A percentile compares a stretch with the other conserved stretches of the same genome.
These are phyloP conservation scores for Zeuzera pyrina DNA, from an alignment of 2,888 invertebrate genomes.

Conservation along the genomic window DNA sequence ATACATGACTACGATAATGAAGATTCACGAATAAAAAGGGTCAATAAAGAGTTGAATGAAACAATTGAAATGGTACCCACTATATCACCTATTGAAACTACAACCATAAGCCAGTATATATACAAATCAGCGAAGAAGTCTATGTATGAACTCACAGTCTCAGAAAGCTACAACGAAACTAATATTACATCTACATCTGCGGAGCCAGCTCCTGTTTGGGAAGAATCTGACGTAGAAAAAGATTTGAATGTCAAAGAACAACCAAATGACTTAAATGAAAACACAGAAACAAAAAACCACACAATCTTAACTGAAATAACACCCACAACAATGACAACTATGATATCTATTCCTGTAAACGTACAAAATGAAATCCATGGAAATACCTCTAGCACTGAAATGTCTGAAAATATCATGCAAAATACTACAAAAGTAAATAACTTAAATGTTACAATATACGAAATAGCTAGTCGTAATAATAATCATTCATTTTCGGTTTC, in stretches of 20 bases:
- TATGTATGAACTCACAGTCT: constrained; percentile 11
- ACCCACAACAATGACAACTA: constrained; percentile 7
- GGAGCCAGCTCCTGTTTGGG: constrained; percentile 57
- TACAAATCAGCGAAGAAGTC: constrained; percentile 37
- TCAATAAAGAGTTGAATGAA: constrained; percentile 27
- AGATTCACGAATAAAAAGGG: constrained; percentile 47
- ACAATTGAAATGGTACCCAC: constrained; percentile 8
- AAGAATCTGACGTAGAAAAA: constrained; percentile 32
- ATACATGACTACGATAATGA: constrained; percentile 49
- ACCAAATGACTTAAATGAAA: constrained; percentile 6
- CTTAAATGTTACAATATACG: constrained; percentile 59
- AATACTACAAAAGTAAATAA: constrained; percentile 41
- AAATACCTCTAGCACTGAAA: constrained; percentile 6
- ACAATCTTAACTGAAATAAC: constrained; percentile 4
- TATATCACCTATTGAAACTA: constrained; percentile 28
- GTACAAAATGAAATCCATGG: constrained; percentile 9
- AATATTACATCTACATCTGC: constrained; percentile 1
- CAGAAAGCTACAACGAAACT: constrained; percentile 8
- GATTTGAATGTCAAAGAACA: constrained; percentile 24
- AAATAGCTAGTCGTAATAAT: constrained; percentile 42
- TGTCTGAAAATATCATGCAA: constrained; percentile 12
- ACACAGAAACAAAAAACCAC: constrained; percentile 13
- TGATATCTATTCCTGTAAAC: too few relatives aligned
- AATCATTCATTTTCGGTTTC: constrained; percentile 30
- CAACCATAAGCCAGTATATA: constrained; percentile 50